phyloP scores from a whole-genome alignment of 2,888 invertebrate genomes.

The Plusia festucae region DNA sequence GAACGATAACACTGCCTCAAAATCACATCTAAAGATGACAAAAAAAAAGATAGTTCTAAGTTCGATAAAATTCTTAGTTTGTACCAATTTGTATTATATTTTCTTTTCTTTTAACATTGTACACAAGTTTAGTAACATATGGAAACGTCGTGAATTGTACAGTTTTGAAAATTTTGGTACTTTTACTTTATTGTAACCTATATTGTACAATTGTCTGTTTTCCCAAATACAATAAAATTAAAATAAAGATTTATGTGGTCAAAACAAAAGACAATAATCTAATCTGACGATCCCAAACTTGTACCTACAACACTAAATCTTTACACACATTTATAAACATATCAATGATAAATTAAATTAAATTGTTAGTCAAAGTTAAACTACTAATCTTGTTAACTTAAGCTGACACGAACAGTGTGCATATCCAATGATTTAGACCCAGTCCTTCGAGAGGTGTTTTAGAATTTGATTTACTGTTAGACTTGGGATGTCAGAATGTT shows the following conservation, averaged over 20 bases:
- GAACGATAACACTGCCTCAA: no score
- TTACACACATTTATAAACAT: constrained; percentile 12
- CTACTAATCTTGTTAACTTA: constrained; percentile 33
- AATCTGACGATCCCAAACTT: neutral
- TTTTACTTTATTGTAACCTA: no score
- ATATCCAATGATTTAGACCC: constrained; percentile 37
- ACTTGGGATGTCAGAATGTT: neutral
- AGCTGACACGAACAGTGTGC: constrained; percentile 30
- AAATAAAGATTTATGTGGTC: neutral
- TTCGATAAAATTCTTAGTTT: no score
- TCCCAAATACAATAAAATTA: no score
- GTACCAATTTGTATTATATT: no score
- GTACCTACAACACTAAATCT: neutral
- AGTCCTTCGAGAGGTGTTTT: constrained; percentile 29
- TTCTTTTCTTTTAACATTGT: no score
- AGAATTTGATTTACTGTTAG: constrained; percentile 19
- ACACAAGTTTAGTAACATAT: no score
- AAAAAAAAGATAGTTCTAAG: no score
- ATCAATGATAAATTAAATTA: constrained; percentile 38
- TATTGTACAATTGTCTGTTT: no score
- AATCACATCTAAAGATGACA: no score
- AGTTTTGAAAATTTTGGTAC: no score
- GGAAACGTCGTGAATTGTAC: no score
- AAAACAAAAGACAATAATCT: neutral
- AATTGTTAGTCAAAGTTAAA: constrained; percentile 31